These are phyloP conservation scores for Eupristina koningsbergeri DNA, from an alignment of 1,140 invertebrate species.

Conservation along the genomic window DNA sequence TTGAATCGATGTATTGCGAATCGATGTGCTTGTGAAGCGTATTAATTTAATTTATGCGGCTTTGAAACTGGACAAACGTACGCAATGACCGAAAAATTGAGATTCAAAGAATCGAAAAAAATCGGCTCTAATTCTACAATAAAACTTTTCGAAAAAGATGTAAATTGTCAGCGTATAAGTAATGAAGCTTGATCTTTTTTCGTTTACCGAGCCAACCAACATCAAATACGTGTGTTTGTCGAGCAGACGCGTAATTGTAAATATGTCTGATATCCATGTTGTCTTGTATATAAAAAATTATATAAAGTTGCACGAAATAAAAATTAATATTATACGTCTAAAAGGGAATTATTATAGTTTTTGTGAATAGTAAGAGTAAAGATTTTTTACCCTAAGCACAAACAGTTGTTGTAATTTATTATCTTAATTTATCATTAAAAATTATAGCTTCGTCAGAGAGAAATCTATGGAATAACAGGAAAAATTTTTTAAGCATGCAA, in stretches of 20 bases:
- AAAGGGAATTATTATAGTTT: constrained; percentile 25
- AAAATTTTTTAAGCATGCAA: background rate
- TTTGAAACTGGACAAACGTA: background rate
- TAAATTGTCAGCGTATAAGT: background rate
- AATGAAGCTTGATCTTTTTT: constrained; percentile 35
- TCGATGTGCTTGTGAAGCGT: constrained; percentile 1
- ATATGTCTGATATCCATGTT: constrained; percentile 39
- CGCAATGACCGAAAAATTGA: constrained; percentile 1
- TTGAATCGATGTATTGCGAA: background rate
- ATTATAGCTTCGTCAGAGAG: background rate
- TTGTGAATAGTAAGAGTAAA: constrained; percentile 36
- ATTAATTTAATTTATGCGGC: constrained; percentile 5
- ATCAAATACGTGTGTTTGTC: background rate
- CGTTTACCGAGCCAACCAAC: constrained; percentile 22
- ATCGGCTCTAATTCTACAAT: background rate
- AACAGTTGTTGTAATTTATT: constrained; percentile 8
- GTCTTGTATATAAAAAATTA: constrained; percentile 41
- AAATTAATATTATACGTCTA: constrained; percentile 29
- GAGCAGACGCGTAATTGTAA: constrained; percentile 31
- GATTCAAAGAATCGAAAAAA: background rate
- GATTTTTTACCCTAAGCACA: constrained; percentile 25
- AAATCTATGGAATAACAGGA: background rate
- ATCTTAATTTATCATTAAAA: background rate
- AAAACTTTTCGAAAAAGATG: background rate
- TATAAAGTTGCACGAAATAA: constrained; percentile 33